Base-by-base conservation (phyloP, 2,113 vertebrate species). In the Zapus hudsonius region DNA sequence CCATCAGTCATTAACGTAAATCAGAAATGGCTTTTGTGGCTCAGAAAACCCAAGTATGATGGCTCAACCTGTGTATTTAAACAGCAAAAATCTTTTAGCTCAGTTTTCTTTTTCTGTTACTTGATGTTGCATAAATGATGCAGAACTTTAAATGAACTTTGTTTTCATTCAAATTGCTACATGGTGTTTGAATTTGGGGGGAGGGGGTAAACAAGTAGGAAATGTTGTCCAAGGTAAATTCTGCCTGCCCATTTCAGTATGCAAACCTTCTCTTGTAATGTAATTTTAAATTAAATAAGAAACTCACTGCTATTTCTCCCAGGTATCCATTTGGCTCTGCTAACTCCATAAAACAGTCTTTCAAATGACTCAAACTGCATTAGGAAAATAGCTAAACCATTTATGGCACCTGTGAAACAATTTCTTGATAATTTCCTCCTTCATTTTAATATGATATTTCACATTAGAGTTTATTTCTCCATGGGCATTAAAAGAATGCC, bases 231-330 rank as follows among this genome's bases (percentile, higher is more conserved):
- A 79, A 94, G 84, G n/a, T 1, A 64, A n/a, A 86, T 95, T 94
- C 69, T 84, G 1, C 40, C 83, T 94, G 15, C 9, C 20, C 70
- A 90, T 74, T 87, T 76, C 55, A 78, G 9, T 72, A 38, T 84
- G 36, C 22, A 64, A 88, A 29, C 7, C 42, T 29, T 89, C 67
- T 92, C 76, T 52, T 0, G 3, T 69, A 96, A 76, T 40, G 36
- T 36, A 94, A 25, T 84, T 94, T 87, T 94, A 96, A 95, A 96
- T 95, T 97, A 93, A 97, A 97, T 94, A 94, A 96, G 93, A 23
- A 27, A 17, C 0, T 90, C 33, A 73, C 3, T 74, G 12, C 31
- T 84, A 82, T 96, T 96, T 52, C 67, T 42, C 64, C 87, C 31
- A 91, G 36, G 47, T 86, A 0, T 55, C 42, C 42, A 87, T 63